These are phyloP conservation scores for Scleropages formosus DNA, from an alignment of 2,797 vertebrate genomes.

Conservation along the genomic window DNA sequence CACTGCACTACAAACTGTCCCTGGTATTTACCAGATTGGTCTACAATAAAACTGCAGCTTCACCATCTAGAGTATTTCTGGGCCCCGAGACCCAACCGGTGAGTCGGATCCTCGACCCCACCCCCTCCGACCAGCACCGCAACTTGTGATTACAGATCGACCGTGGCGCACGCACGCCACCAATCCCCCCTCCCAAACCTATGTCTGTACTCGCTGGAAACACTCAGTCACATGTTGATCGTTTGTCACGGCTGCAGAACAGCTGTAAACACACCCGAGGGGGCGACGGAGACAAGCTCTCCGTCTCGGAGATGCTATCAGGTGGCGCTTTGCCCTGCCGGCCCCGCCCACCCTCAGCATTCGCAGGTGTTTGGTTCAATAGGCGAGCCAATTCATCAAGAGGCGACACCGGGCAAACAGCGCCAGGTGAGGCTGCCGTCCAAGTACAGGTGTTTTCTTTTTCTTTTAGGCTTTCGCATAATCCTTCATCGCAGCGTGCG, in stretches of 20 bases:
- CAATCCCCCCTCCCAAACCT: slow-evolving; percentile 29
- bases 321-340: slow-evolving; percentile 57
- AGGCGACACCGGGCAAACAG: slow-evolving; percentile 57
- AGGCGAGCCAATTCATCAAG: slow-evolving; percentile 63
- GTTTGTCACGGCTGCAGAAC: slow-evolving; percentile 68
- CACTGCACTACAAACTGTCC: too few species aligned
- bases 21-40: too few species aligned
- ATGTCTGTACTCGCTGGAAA: slow-evolving; percentile 43
- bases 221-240: slow-evolving; percentile 47
- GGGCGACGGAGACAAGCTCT: slow-evolving; percentile 53
- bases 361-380: slow-evolving; percentile 59
- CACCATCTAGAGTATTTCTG: background rate
- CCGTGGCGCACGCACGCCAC: slow-evolving; percentile 33
- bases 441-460: background rate
- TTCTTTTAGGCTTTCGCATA: background rate
- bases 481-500: background rate
- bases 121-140: background rate
- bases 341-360: slow-evolving; percentile 58
- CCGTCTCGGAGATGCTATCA: slow-evolving; percentile 64
- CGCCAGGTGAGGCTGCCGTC: background rate
- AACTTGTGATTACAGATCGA: slow-evolving; percentile 5
- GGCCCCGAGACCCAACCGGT: background rate
- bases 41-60: too few species aligned
- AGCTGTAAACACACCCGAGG: slow-evolving; percentile 61
- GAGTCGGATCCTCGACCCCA: background rate